Evolutionary conservation across 2,113 vertebrate genomes (phyloP), one percentile per base, ranked within the genome.

Genomic region (Eurypyga helias): DNA sequence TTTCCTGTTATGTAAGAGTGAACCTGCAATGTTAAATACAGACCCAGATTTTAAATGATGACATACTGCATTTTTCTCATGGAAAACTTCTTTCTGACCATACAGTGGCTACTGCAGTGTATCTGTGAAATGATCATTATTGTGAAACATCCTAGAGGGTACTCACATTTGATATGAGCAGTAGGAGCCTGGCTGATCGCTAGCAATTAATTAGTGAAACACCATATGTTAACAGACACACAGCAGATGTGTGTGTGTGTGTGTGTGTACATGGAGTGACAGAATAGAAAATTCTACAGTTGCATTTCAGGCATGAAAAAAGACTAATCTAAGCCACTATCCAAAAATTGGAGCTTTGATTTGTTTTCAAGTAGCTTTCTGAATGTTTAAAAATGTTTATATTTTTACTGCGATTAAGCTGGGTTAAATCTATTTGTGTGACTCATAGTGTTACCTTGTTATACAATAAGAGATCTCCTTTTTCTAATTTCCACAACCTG

Each of bases 141-240:
- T 83, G 33, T 95, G 77, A 92, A 67, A 86, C 7, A 31, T 33
- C 84, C 77, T 62, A 69, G 83, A 94, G 73, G 85, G 64, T 94
- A 52, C 84, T 96, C 62, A 70, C 34, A 36, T 97, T 95, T 95
- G 81, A 96, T 95, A 49, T 67, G 89, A 97, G 57, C 82, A 96
- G 49, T 85, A 76, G 83, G 94, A 97, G 77, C 54, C 88, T 92
- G 65, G 78, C 77, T 91, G 92, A 91, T 96, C 91, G 89, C 71
- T 91, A 95, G 82, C 82, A 92, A 95, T 98, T 97, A 97, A 97
- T 96, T 97, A 97, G 97, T 79, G 65, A 97, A 92, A 95, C 31
- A 91, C 89, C 95, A 90, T 97, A 98, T 97, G 97, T 73, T 93
- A 96, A 89, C 75, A 92, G 93, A 54, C 85, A 52, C 86, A 33